Percentiles rank a stretch among this genome's conserved stretches.
phyloP scores from a whole-genome alignment of 2,888 invertebrate genomes.

The Ormyrus labotus region DNA sequence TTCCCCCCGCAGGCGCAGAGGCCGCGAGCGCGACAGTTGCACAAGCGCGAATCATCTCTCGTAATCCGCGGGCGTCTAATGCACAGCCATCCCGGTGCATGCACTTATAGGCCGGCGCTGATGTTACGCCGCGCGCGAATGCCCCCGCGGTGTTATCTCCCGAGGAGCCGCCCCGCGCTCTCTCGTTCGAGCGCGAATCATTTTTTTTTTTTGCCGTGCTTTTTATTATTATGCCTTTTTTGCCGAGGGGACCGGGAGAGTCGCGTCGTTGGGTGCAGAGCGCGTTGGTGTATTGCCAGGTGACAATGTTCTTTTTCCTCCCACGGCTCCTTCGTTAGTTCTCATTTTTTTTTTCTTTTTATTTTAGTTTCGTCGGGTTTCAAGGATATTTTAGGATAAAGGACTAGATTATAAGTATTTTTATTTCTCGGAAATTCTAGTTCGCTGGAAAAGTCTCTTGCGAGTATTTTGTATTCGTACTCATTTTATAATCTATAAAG shows the following conservation, averaged over 20 bases:
- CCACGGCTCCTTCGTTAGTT: no score
- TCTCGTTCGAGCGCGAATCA: background rate
- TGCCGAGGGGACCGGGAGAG: background rate
- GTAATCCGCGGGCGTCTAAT: constrained; percentile 26
- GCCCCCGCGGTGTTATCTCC: background rate
- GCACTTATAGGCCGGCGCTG: background rate
- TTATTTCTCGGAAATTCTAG: no score
- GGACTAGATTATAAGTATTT: no score
- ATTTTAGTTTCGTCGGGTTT: no score
- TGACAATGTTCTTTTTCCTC: no score
- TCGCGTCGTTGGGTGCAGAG: background rate
- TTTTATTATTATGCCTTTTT: background rate
- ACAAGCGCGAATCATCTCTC: constrained; percentile 13
- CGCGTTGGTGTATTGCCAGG: no score
- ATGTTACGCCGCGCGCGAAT: background rate
- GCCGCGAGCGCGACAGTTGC: constrained; percentile 2
- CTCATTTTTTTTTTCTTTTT: no score
- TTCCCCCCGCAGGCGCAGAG: background rate
- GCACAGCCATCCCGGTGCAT: background rate
- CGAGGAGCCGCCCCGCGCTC: background rate
- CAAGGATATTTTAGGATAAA: no score
- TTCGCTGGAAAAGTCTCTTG: no score
- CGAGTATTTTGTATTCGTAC: no score
- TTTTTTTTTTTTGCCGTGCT: background rate
- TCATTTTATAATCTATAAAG: no score